phyloP scores from a whole-genome alignment of 2,888 invertebrate species.

The Palloptera scutellata region DNA sequence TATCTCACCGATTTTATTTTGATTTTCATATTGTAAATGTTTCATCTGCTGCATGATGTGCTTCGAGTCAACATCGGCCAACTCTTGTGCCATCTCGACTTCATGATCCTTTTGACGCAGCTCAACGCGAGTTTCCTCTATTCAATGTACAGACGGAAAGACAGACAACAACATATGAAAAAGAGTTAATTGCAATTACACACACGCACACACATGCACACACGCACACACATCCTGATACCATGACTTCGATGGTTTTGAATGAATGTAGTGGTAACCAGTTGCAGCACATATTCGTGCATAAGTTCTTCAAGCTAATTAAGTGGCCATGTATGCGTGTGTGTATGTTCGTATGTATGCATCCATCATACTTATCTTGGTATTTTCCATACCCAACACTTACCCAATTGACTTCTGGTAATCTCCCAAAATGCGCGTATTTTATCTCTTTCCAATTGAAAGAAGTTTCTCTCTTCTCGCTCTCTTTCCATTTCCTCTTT shows the following conservation, averaged over 20 bases:
- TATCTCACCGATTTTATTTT: conserved; percentile 82
- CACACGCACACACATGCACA: too few species aligned
- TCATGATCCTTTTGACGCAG: conserved; percentile 81
- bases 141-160: background rate
- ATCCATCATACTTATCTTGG: too few species aligned
- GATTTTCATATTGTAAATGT: conserved; percentile 90
- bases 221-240: too few species aligned
- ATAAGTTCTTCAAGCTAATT: too few species aligned
- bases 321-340: too few species aligned
- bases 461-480: conserved; percentile 93
- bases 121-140: conserved; percentile 64
- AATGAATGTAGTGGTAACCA: too few species aligned
- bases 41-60: conserved; percentile 93
- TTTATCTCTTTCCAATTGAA: conserved; percentile 94
- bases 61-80: conserved; percentile 87
- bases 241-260: too few species aligned
- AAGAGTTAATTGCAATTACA: too few species aligned
- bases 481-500: conserved; percentile 93
- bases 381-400: conserved; percentile 54
- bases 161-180: background rate
- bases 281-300: too few species aligned
- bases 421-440: conserved; percentile 96
- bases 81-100: conserved; percentile 86
- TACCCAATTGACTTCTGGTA: conserved; percentile 86
- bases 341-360: too few species aligned